Conservation (phyloP, 2,888 invertebrate species). For the Deroplatys truncata region DNA sequence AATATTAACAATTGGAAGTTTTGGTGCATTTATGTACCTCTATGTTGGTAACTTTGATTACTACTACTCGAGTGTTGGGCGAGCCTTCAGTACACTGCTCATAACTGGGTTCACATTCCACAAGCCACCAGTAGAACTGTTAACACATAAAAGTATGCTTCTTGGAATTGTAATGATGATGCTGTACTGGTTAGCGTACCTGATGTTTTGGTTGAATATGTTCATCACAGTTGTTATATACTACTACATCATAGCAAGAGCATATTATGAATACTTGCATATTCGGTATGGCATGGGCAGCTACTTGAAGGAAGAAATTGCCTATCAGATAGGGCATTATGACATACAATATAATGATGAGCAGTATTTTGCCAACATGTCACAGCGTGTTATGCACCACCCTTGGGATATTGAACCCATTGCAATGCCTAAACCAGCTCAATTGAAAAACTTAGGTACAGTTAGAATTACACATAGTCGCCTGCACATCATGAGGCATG, state of each 20-base stretch:
- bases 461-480: not conserved
- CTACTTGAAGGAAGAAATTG: not conserved
- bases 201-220: not conserved
- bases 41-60: not conserved
- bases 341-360: not conserved
- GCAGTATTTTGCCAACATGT: too few relatives aligned
- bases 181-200: not conserved
- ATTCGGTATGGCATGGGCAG: not conserved
- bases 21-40: not conserved
- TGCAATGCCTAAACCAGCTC: not conserved
- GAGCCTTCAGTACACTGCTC: not conserved
- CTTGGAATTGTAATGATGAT: not conserved
- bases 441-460: not conserved
- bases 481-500: not conserved
- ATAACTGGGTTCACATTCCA: not conserved
- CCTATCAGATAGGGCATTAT: not conserved
- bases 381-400: not conserved
- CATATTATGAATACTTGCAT: not conserved
- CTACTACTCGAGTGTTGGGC: not conserved
- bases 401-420: not conserved
- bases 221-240: not conserved
- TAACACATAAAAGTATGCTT: not conserved
- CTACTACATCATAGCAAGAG: not conserved
- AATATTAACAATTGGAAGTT: not conserved
- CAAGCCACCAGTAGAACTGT: not conserved